These are phyloP conservation scores for Autographa gamma DNA, from an alignment of 2,888 invertebrate species.

Conservation along the genomic window DNA sequence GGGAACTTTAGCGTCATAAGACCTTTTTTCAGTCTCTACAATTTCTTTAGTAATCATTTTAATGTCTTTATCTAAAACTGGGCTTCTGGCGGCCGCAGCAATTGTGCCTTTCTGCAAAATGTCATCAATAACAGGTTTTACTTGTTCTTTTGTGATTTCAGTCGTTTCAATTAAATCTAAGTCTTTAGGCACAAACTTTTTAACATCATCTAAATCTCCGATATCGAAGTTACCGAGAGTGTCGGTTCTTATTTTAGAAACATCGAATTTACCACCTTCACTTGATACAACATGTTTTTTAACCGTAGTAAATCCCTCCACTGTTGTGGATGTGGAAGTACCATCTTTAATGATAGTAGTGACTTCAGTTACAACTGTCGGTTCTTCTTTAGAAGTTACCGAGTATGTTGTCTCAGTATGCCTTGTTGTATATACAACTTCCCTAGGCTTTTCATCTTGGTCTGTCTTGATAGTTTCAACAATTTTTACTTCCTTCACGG, in stretches of 20 bases:
- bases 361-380: constrained; percentile 57
- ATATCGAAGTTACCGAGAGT: constrained; percentile 80
- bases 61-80: constrained; percentile 79
- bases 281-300: constrained; percentile 55
- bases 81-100: constrained; percentile 78
- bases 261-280: constrained; percentile 77
- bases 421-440: constrained; percentile 65
- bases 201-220: constrained; percentile 65
- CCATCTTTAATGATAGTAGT: constrained; percentile 63
- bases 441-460: constrained; percentile 49
- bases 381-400: constrained; percentile 61
- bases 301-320: constrained; percentile 61
- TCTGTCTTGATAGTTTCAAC: constrained; percentile 36
- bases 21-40: constrained; percentile 80
- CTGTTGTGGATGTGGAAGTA: constrained; percentile 50
- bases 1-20: constrained; percentile 85
- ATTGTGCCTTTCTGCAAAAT: constrained; percentile 81
- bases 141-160: constrained; percentile 82
- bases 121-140: constrained; percentile 83
- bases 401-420: constrained; percentile 69
- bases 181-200: constrained; percentile 71
- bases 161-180: constrained; percentile 70
- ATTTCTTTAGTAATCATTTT: constrained; percentile 79
- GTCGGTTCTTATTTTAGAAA: constrained; percentile 82
- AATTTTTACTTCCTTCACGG: constrained; percentile 54